A percentile compares a stretch with the other conserved stretches of the same genome.
These are phyloP conservation scores for Ooceraea biroi DNA, from an alignment of 1,140 invertebrate species.

Conservation along the genomic window DNA sequence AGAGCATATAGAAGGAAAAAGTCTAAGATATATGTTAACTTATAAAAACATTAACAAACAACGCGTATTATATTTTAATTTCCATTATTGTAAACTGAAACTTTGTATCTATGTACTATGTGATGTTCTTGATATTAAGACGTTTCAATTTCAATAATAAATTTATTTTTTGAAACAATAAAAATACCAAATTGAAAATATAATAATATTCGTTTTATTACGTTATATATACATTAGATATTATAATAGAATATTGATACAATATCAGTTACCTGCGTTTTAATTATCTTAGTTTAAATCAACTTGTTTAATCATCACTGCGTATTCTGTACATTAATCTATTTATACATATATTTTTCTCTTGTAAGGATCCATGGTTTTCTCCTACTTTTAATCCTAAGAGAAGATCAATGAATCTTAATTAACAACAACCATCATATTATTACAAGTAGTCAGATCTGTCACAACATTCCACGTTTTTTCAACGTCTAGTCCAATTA, in stretches of 20 bases:
- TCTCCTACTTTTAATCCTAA: conserved; percentile 58
- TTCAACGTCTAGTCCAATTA: conserved; percentile 63
- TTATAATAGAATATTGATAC: conserved; percentile 83
- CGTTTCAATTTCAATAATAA: conserved; percentile 60
- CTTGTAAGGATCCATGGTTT: conserved; percentile 76
- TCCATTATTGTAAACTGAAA: not conserved
- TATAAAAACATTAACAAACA: no score
- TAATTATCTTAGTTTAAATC: conserved; percentile 34
- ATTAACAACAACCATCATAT: conserved; percentile 82
- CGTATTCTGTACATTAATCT: conserved; percentile 82
- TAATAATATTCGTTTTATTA: conserved; percentile 83
- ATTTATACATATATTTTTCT: conserved; percentile 83
- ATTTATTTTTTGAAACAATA: conserved; percentile 64
- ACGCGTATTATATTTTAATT: no score
- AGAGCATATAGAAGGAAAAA: conserved; percentile 28
- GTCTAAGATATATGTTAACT: conserved; percentile 6
- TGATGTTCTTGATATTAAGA: not conserved
- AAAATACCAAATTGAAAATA: conserved; percentile 81
- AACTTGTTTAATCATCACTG: conserved; percentile 79
- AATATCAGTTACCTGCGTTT: conserved; percentile 81
- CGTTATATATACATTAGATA: conserved; percentile 79
- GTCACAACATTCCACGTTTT: conserved; percentile 68
- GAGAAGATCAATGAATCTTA: conserved; percentile 77
- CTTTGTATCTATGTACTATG: not conserved
- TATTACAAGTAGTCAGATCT: conserved; percentile 76